Percentiles rank a stretch among this genome's conserved stretches.
These are phyloP conservation scores for Ochropleura leucogaster DNA, from an alignment of 2,888 invertebrate species.

Conservation along the genomic window DNA sequence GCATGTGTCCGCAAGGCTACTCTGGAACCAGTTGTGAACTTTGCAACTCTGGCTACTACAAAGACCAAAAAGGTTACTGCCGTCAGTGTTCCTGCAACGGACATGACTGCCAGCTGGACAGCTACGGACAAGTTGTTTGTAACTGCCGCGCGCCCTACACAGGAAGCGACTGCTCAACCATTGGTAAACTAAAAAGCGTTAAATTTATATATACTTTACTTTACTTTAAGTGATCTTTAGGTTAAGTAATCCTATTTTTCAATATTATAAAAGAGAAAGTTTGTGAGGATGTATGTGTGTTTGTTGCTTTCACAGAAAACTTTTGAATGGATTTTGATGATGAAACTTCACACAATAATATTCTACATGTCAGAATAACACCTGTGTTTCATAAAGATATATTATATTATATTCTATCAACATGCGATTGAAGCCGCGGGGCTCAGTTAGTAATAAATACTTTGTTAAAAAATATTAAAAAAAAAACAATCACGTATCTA, in stretches of 20 bases:
- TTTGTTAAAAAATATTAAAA: neutral
- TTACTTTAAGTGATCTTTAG: neutral
- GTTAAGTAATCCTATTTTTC: neutral
- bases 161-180: constrained; percentile 91
- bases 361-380: too few species aligned
- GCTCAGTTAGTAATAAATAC: neutral
- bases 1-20: constrained; percentile 95
- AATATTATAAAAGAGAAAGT: too few species aligned
- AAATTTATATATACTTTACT: neutral
- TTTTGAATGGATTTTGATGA: too few species aligned
- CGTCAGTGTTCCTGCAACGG: constrained; percentile 94
- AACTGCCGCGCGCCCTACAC: constrained; percentile 93
- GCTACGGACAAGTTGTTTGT: constrained; percentile 92
- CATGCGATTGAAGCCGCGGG: too few species aligned
- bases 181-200: constrained; percentile 71
- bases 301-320: too few species aligned
- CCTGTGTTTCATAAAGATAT: too few species aligned
- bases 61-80: constrained; percentile 92
- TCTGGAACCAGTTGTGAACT: constrained; percentile 95
- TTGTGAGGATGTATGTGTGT: too few species aligned
- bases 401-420: too few species aligned
- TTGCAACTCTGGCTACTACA: constrained; percentile 93
- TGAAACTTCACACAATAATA: too few species aligned
- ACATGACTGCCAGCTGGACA: constrained; percentile 92
- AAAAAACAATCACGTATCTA: neutral